These are phyloP conservation scores for Hydropotes inermis DNA, from an alignment of 2,113 vertebrate genomes.

Conservation along the genomic window DNA sequence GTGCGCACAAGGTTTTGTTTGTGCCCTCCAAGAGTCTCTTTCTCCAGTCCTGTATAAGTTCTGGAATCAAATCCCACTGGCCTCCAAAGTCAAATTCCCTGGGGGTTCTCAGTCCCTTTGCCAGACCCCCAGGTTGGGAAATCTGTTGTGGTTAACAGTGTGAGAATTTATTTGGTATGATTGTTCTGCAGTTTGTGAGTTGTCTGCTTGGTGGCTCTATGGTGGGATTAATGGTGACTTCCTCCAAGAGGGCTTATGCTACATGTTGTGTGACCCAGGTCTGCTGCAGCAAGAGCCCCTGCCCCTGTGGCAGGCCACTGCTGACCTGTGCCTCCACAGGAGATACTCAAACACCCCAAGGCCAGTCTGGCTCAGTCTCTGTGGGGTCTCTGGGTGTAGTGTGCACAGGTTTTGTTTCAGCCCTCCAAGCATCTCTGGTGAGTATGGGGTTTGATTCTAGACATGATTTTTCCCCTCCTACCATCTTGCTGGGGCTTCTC, in stretches of 20 bases:
- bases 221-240: background rate
- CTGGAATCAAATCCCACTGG: background rate
- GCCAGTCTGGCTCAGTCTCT: background rate
- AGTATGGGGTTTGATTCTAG: background rate
- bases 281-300: background rate
- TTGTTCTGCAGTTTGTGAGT: background rate
- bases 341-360: background rate
- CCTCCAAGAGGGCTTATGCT: background rate
- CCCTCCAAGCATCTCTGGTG: background rate
- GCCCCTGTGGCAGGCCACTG: background rate
- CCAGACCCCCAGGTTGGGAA: background rate
- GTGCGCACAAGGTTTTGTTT: background rate
- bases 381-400: background rate
- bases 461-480: background rate
- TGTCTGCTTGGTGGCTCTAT: background rate
- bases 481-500: background rate
- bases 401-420: background rate
- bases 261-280: background rate
- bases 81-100: background rate
- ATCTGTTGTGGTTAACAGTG: background rate
- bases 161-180: background rate
- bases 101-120: background rate
- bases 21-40: background rate
- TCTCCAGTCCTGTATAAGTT: background rate
- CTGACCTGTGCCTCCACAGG: background rate